A percentile compares a stretch with the other conserved stretches of the same genome.
Conservation (phyloP, 1,140 invertebrate species). For the Drosophila sulfurigaster region DNA sequence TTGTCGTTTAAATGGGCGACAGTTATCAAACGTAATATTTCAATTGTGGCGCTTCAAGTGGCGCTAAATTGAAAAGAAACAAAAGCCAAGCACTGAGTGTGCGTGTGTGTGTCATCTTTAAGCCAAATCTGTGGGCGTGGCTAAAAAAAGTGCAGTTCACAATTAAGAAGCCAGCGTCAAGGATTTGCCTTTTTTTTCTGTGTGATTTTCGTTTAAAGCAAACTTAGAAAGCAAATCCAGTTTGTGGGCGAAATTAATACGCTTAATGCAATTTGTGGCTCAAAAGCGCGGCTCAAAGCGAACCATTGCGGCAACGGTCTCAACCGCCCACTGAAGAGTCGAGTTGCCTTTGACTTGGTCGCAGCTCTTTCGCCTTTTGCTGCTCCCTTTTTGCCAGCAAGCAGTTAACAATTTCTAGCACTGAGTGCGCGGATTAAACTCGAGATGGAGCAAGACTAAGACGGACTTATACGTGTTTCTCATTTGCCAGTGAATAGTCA, state of each 20-base stretch:
- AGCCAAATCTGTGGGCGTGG: background rate
- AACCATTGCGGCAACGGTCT: background rate
- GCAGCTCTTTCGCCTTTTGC: background rate
- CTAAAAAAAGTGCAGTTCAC: slow-evolving; percentile 9
- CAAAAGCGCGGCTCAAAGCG: slow-evolving; percentile 55
- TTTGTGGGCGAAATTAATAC: slow-evolving; percentile 65
- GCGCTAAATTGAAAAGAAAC: slow-evolving; percentile 66
- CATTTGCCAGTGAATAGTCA: slow-evolving; percentile 11
- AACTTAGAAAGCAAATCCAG: slow-evolving; percentile 32
- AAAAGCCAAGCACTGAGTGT: slow-evolving; percentile 26
- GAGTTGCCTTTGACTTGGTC: slow-evolving; percentile 24
- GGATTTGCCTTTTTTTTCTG: background rate
- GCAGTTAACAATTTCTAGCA: slow-evolving; percentile 25
- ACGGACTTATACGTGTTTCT: slow-evolving; percentile 19
- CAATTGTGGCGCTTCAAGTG: slow-evolving; percentile 52
- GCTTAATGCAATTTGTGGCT: slow-evolving; percentile 73
- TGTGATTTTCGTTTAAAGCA: no score
- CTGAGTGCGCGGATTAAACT: slow-evolving; percentile 36
- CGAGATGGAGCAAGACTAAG: background rate
- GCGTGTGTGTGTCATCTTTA: background rate
- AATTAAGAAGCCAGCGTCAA: background rate
- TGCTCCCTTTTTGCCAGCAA: background rate
- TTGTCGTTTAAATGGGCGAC: slow-evolving; percentile 52
- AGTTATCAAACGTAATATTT: slow-evolving; percentile 75
- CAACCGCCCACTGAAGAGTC: background rate